These are phyloP conservation scores for Sinosuthora webbiana DNA, from an alignment of 2,113 vertebrate species.

Conservation along the genomic window DNA sequence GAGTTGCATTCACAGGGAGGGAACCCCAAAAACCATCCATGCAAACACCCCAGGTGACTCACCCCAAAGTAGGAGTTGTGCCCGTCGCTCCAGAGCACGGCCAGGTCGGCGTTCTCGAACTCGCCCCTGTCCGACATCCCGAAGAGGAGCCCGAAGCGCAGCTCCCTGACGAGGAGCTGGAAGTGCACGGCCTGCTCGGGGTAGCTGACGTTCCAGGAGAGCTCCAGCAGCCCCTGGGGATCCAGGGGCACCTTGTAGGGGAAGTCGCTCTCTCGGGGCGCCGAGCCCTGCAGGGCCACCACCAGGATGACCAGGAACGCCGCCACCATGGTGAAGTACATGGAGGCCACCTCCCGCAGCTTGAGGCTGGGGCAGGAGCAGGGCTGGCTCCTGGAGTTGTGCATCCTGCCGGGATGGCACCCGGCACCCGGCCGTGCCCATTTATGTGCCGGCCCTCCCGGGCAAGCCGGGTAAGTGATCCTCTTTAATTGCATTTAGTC, in stretches of 20 bases:
- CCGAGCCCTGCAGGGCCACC: slow-evolving; percentile 82
- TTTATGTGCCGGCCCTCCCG: slow-evolving; percentile 73
- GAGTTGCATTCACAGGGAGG: rapidly evolving
- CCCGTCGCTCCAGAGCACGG: slow-evolving; percentile 86
- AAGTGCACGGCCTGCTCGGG: slow-evolving; percentile 76
- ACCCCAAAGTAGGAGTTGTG: slow-evolving; percentile 86
- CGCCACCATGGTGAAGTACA: slow-evolving; percentile 86
- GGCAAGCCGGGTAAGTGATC: slow-evolving; percentile 13
- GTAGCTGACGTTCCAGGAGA: slow-evolving; percentile 94
- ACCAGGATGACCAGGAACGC: slow-evolving; percentile 87
- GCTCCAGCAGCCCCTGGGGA: slow-evolving; percentile 78
- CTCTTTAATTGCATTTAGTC: slow-evolving; percentile 86
- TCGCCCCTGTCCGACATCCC: slow-evolving; percentile 92
- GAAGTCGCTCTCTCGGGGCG: slow-evolving; percentile 45
- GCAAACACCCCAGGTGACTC: background rate
- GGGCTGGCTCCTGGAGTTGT: background rate
- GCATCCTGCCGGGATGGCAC: slow-evolving; percentile 34
- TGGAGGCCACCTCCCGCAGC: slow-evolving; percentile 81
- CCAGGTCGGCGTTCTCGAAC: slow-evolving; percentile 84
- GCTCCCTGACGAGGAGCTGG: slow-evolving; percentile 73
- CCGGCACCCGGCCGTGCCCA: background rate
- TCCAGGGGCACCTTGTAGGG: slow-evolving; percentile 86
- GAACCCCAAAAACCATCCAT: background rate
- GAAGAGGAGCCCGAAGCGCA: slow-evolving; percentile 81
- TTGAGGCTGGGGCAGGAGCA: slow-evolving; percentile 61